These are phyloP conservation scores for Aphodius sticticus DNA, from an alignment of 2,888 invertebrate genomes.

Conservation along the genomic window DNA sequence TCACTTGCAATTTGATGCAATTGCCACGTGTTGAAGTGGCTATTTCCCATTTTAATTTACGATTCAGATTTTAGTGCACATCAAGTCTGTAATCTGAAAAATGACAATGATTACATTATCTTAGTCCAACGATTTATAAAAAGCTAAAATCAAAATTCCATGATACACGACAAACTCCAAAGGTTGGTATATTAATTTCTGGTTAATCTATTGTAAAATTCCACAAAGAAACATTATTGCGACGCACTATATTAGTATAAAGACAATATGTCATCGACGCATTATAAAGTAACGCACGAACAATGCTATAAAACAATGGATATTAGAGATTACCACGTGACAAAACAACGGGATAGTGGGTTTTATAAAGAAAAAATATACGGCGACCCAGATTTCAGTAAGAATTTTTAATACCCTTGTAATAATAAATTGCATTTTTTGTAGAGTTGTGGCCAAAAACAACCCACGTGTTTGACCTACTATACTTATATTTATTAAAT, in stretches of 20 bases:
- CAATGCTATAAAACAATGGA: background rate
- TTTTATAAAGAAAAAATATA: background rate
- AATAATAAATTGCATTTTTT: background rate
- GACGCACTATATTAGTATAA: too few species aligned
- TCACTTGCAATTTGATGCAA: slow-evolving; percentile 13
- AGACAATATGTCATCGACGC: too few species aligned
- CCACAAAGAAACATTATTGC: too few species aligned
- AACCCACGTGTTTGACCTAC: too few species aligned
- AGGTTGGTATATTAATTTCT: background rate
- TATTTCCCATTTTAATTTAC: background rate
- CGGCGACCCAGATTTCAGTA: background rate
- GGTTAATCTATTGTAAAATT: too few species aligned
- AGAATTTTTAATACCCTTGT: background rate
- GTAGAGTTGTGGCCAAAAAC: background rate
- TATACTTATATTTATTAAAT: too few species aligned
- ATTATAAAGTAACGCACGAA: background rate
- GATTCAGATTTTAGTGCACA: background rate
- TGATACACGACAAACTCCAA: background rate
- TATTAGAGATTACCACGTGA: background rate
- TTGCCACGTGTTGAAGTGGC: slow-evolving; percentile 7
- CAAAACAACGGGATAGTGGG: background rate
- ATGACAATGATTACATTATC: background rate
- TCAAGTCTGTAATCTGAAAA: background rate
- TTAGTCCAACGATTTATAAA: background rate
- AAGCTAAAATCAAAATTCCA: background rate